Evolutionary conservation across 2,888 invertebrate species (phyloP).

Genomic region (Drosophila macrospina): DNA sequence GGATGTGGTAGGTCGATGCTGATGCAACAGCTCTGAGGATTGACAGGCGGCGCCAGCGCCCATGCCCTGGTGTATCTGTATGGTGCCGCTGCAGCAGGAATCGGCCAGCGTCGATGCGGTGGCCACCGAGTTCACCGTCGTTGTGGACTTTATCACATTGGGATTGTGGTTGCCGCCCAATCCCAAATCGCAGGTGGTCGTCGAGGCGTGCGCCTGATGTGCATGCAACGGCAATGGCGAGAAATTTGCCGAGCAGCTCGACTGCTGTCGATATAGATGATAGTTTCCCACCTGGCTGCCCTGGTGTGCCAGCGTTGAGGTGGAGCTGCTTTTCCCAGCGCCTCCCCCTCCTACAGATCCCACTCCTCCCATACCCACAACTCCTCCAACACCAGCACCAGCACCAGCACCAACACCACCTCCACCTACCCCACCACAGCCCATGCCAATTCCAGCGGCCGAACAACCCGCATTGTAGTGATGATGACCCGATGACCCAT

Average conservation of each 20-base stretch:
- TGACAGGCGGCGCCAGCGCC: constrained; percentile 82
- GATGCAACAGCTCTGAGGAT: constrained; percentile 77
- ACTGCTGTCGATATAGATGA: constrained; percentile 84
- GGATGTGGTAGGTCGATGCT: constrained; percentile 67
- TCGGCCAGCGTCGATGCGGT: constrained; percentile 84
- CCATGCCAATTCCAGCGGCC: constrained; percentile 10
- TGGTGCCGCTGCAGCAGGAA: constrained; percentile 83
- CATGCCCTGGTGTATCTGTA: constrained; percentile 82
- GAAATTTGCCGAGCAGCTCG: constrained; percentile 84
- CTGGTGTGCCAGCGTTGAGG: constrained; percentile 73
- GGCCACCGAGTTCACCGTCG: constrained; percentile 83
- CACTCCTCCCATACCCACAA: constrained; percentile 6
- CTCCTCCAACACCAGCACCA: constrained; percentile 18
- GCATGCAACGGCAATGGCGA: constrained; percentile 84
- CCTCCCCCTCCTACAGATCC: constrained; percentile 25
- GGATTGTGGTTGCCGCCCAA: constrained; percentile 82
- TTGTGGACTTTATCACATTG: constrained; percentile 85
- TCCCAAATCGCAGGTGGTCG: constrained; percentile 84
- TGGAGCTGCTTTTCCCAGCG: constrained; percentile 74
- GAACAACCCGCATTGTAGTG: constrained; percentile 52
- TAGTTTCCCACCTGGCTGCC: constrained; percentile 62
- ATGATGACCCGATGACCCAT: constrained; percentile 50
- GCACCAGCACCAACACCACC: constrained; percentile 44
- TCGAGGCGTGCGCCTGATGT: constrained; percentile 85
- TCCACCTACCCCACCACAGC: constrained; percentile 21